Conservation (phyloP, 2,888 invertebrate genomes). For the Aspidiotus destructor region DNA sequence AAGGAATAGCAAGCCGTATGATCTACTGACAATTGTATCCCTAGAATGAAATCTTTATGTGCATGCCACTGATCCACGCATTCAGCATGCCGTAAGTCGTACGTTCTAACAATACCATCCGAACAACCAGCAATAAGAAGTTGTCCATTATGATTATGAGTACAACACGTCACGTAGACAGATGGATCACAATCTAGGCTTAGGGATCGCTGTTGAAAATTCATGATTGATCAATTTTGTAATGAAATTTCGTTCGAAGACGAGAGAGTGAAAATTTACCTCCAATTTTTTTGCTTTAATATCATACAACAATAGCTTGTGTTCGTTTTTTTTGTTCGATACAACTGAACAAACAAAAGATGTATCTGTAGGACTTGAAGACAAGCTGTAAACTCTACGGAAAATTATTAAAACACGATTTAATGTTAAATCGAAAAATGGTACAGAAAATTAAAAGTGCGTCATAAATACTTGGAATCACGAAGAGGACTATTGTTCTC, state of each 20-base stretch:
- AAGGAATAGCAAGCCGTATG: conserved; percentile 47
- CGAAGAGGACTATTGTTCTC: conserved; percentile 32
- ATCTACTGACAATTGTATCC: conserved; percentile 48
- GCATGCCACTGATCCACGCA: conserved; percentile 49
- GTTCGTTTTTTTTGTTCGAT: conserved; percentile 41
- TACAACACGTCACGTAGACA: conserved; percentile 47
- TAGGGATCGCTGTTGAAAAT: conserved; percentile 34
- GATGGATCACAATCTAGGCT: conserved; percentile 35
- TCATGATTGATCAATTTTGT: not conserved
- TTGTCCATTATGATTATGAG: conserved; percentile 53
- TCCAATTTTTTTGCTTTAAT: conserved; percentile 50
- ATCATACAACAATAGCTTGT: conserved; percentile 50
- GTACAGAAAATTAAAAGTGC: not conserved
- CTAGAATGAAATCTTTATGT: conserved; percentile 48
- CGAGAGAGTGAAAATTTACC: conserved; percentile 39
- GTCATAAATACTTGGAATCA: conserved; percentile 15
- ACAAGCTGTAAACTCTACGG: conserved; percentile 44
- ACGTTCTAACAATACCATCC: conserved; percentile 50
- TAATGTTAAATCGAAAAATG: not conserved
- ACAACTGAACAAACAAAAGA: conserved; percentile 45
- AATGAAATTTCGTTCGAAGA: not conserved
- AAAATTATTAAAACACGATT: not conserved
- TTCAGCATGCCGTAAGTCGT: conserved; percentile 48
- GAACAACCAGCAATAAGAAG: conserved; percentile 49
- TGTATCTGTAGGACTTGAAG: conserved; percentile 48